Evolutionary conservation across 2,113 vertebrate genomes (phyloP), one percentile per base, ranked within the genome.

Genomic region (Mormyrus lacerda): DNA sequence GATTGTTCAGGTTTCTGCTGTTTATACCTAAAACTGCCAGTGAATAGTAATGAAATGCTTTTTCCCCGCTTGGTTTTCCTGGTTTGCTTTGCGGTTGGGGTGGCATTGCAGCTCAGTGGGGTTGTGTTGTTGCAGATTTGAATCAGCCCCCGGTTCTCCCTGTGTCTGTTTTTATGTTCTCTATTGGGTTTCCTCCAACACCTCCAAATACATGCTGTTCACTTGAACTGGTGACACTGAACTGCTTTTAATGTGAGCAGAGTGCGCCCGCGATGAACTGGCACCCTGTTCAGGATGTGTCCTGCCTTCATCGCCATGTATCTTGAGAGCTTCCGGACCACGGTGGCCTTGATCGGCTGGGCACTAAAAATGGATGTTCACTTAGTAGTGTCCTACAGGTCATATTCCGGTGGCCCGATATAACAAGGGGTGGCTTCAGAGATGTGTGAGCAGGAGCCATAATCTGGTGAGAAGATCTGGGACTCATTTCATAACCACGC

Each of bases 171-270:
- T 47, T 47, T 47, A 47, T 45, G 82, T 24, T 47, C 44, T 84
- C 82, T n/a, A 10, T n/a, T 84, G 82, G 82, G 42, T 84, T 84
- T 47, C 82, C 82, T 84, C 44, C 44, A 84, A 45, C 82, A 84
- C 39, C 61, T 84, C 82, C 82, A 84, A 47, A 84, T 47, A 44
- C 82, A 84, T 47, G 82, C 82, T 47, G 44, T 84, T 84, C 73
- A 79, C 73, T 84, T 47, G 44, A 84, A 47, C 82, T 84, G 42
- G 82, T 84, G 82, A 45, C 82, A 45, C 82, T 45, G 44, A 84
- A 84, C 42, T 84, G 82, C 82, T 47, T 84, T 44, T 47, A 84
- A 84, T 84, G 82, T 84, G 82, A 47, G 39, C 39, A 45, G 39
- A 44, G 82, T 84, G 82, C 21, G 42, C 82, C 44, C 21, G 82